Percentiles rank a stretch among this genome's conserved stretches.
These are phyloP conservation scores for Catagonus wagneri DNA, from an alignment of 2,113 vertebrate species.

Conservation along the genomic window DNA sequence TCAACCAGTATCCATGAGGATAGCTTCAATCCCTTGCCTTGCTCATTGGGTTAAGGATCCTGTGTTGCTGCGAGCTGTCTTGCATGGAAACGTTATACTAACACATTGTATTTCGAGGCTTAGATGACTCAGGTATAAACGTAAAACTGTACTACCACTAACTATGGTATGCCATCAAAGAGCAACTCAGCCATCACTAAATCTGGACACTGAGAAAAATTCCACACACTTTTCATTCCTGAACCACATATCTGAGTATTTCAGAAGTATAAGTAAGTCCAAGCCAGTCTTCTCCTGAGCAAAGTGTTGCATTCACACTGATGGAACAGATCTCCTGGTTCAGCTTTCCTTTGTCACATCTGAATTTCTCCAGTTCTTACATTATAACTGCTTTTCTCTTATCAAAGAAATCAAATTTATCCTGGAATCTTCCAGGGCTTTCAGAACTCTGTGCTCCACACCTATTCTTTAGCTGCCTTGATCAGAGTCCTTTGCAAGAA, in stretches of 20 bases:
- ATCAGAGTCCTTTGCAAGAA: neutral
- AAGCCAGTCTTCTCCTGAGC: neutral
- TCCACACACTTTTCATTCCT: neutral
- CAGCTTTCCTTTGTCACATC: neutral
- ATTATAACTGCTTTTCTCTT: neutral
- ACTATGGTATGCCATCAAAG: neutral
- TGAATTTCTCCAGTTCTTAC: neutral
- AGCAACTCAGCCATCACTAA: neutral
- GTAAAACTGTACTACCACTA: neutral
- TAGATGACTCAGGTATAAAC: neutral
- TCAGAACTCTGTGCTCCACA: neutral
- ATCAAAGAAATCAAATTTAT: neutral
- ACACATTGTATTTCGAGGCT: neutral
- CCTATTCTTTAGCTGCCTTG: neutral
- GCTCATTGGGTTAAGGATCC: neutral
- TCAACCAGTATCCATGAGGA: no score
- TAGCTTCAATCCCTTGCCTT: neutral
- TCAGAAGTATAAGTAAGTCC: neutral
- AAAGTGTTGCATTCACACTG: neutral
- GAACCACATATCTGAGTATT: neutral
- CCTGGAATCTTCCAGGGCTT: neutral
- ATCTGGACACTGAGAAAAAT: neutral
- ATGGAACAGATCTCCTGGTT: neutral
- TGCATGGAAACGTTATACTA: neutral
- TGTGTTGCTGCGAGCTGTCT: no score